phyloP scores from a whole-genome alignment of 1,140 invertebrate species.

The Drosophila arizonae region DNA sequence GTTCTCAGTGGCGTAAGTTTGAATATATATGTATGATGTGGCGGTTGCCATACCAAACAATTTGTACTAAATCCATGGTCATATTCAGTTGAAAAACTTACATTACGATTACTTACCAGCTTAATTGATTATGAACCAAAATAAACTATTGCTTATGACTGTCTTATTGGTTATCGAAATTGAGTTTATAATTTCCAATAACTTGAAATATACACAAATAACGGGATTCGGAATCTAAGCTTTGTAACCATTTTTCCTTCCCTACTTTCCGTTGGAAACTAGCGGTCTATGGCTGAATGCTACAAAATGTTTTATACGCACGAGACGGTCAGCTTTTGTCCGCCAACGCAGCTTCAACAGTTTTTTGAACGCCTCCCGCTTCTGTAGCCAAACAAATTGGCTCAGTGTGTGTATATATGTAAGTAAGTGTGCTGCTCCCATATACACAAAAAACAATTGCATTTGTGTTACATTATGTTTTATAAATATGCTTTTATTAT shows the following conservation, averaged over 20 bases:
- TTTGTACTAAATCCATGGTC: no score
- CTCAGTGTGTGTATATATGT: no score
- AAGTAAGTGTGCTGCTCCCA: background rate
- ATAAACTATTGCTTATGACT: no score
- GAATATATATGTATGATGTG: background rate
- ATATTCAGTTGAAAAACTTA: no score
- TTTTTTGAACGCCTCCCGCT: no score
- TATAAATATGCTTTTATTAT: conserved; percentile 46
- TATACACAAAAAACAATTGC: conserved; percentile 6
- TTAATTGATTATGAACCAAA: no score
- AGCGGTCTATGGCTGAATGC: background rate
- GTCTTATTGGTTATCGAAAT: no score
- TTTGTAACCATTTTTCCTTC: background rate
- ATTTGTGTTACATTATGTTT: conserved; percentile 23
- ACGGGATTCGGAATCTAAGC: no score
- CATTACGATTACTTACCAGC: no score
- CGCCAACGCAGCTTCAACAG: background rate
- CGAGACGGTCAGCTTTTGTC: background rate
- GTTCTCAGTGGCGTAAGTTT: background rate
- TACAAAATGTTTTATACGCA: background rate
- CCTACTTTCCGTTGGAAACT: background rate
- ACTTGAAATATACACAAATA: no score
- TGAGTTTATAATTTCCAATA: no score
- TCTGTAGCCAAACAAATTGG: no score
- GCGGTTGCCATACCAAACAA: background rate